Conservation (phyloP, 30 jellyfish, hydroid and myxozoan genomes). For the Morbakka virulenta region DNA sequence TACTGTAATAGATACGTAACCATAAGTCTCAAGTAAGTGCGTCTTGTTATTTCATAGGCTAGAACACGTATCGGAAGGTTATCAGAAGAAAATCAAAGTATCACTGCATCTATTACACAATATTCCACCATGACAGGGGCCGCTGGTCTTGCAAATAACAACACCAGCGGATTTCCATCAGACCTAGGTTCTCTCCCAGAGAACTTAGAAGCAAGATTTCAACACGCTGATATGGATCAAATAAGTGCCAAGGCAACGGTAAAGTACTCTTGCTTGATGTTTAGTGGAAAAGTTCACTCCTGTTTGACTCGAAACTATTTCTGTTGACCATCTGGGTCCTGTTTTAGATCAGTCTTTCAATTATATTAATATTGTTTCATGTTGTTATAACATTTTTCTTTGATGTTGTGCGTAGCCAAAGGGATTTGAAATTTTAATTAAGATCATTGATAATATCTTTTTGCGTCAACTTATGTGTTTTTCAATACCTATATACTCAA, state of each 20-base stretch:
- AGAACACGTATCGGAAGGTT: constrained; percentile 54
- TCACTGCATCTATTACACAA: constrained; percentile 59
- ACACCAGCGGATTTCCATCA: constrained; percentile 56
- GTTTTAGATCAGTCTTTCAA: not conserved
- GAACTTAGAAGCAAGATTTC: constrained; percentile 64
- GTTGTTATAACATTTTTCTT: too few species aligned
- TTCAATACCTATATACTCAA: too few species aligned
- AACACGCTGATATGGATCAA: constrained; percentile 86
- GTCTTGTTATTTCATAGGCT: constrained; percentile 41
- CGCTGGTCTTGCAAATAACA: constrained; percentile 27
- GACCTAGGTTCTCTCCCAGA: constrained; percentile 73
- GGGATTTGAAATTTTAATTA: too few species aligned
- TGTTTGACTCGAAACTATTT: too few species aligned
- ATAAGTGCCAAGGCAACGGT: constrained; percentile 94
- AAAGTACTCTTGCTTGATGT: too few species aligned
- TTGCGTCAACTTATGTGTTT: too few species aligned
- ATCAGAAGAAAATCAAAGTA: constrained; percentile 63
- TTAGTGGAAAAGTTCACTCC: too few species aligned
- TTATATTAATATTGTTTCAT: too few species aligned
- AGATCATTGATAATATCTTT: too few species aligned
- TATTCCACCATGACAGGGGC: constrained; percentile 43
- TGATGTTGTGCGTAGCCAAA: too few species aligned
- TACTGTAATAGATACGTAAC: too few species aligned
- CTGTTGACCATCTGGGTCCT: not conserved
- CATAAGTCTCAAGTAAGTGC: too few species aligned